These are phyloP conservation scores for Baccha elongata DNA, from an alignment of 2,888 invertebrate genomes.

Conservation along the genomic window DNA sequence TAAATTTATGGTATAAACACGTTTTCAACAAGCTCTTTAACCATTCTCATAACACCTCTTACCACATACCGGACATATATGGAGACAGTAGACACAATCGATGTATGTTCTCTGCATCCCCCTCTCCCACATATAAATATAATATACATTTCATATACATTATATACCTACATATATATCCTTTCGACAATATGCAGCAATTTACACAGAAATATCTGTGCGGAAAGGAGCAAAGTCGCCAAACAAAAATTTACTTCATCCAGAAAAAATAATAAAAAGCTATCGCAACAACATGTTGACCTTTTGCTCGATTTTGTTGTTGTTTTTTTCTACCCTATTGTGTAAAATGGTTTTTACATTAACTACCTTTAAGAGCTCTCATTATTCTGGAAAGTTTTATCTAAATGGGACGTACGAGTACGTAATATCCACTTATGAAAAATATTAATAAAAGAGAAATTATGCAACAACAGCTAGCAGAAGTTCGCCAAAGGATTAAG, in stretches of 20 bases:
- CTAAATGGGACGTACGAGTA: constrained; percentile 65
- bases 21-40: constrained; percentile 1
- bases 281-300: constrained; percentile 70
- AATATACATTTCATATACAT: neutral
- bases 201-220: constrained; percentile 50
- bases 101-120: too few relatives aligned
- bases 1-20: neutral
- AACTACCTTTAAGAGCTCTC: constrained; percentile 69
- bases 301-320: constrained; percentile 48
- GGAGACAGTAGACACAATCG: too few relatives aligned
- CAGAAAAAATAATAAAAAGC: constrained; percentile 69
- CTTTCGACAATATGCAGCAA: constrained; percentile 52
- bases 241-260: constrained; percentile 42
- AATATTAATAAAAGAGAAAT: constrained; percentile 45
- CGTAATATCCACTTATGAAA: constrained; percentile 70
- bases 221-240: constrained; percentile 47
- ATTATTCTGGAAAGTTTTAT: constrained; percentile 65
- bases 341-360: constrained; percentile 52
- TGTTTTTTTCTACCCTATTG: constrained; percentile 12
- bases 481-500: constrained; percentile 42
- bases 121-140: too few relatives aligned
- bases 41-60: constrained; percentile 34
- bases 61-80: constrained; percentile 29
- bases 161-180: too few relatives aligned
- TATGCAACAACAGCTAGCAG: constrained; percentile 34